Percentiles rank a stretch among this genome's conserved stretches.
Evolutionary conservation across 2,113 vertebrate species (phyloP).

Genomic region (Ceyx melanurus): DNA sequence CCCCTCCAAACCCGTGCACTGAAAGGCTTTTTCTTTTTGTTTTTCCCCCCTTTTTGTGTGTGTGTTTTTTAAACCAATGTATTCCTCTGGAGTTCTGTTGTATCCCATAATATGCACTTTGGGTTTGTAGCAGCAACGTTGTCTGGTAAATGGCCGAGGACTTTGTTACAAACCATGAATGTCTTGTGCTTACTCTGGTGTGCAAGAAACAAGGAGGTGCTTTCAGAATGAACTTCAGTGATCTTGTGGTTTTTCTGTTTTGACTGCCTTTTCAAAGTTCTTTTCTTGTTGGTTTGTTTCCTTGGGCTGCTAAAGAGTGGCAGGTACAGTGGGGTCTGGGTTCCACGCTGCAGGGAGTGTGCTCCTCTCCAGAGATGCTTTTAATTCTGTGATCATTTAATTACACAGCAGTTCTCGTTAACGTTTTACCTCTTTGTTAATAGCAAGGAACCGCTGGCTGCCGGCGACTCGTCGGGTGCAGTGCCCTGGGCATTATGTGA

Average conservation of each 20-base stretch:
- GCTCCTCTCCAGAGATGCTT: slow-evolving; percentile 72
- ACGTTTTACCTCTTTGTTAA: slow-evolving; percentile 69
- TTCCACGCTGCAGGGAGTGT: slow-evolving; percentile 64
- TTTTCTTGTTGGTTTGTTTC: too few species aligned
- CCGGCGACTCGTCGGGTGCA: slow-evolving; percentile 60
- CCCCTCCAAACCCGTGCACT: slow-evolving; percentile 56
- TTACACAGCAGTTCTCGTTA: slow-evolving; percentile 69
- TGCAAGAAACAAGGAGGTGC: slow-evolving; percentile 75
- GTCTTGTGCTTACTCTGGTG: slow-evolving; percentile 70
- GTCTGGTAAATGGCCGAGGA: slow-evolving; percentile 65
- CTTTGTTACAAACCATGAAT: slow-evolving; percentile 71
- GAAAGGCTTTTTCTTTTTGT: slow-evolving; percentile 37
- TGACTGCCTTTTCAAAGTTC: slow-evolving; percentile 40
- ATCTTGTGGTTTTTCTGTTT: slow-evolving; percentile 41
- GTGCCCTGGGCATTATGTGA: slow-evolving; percentile 68
- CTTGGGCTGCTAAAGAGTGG: slow-evolving; percentile 2
- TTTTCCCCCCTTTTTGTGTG: slow-evolving; percentile 32
- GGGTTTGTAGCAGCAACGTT: slow-evolving; percentile 71
- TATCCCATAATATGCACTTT: slow-evolving; percentile 75
- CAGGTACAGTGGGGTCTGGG: slow-evolving; percentile 64
- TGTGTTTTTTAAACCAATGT: background rate
- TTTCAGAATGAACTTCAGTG: slow-evolving; percentile 63
- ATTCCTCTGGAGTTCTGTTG: slow-evolving; percentile 47
- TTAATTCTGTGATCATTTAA: slow-evolving; percentile 74
- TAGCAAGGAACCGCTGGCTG: slow-evolving; percentile 77